These are phyloP conservation scores for Pelosia muscerda DNA, from an alignment of 2,888 invertebrate species.

Conservation along the genomic window DNA sequence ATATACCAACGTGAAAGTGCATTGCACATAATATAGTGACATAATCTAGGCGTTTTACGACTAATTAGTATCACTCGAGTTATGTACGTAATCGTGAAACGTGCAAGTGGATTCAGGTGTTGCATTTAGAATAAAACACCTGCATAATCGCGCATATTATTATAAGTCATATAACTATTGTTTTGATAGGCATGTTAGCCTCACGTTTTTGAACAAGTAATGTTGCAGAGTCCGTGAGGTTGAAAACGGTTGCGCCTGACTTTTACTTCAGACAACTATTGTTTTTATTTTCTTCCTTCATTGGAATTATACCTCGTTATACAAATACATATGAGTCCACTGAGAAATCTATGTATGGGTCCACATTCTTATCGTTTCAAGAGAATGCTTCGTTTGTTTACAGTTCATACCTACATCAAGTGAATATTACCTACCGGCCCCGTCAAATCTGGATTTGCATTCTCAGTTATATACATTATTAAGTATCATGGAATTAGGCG, in stretches of 20 bases:
- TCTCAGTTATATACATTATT: slow-evolving; percentile 27
- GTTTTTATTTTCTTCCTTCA: slow-evolving; percentile 14
- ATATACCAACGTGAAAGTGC: slow-evolving; percentile 25
- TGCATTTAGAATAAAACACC: slow-evolving; percentile 18
- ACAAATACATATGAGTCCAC: slow-evolving; percentile 31
- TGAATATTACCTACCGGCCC: slow-evolving; percentile 1
- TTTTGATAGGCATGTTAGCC: slow-evolving; percentile 6
- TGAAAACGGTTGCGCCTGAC: neutral
- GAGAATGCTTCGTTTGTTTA: slow-evolving; percentile 58
- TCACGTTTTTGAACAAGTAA: slow-evolving; percentile 4
- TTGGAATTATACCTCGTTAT: slow-evolving; percentile 34
- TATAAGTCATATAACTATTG: slow-evolving; percentile 6
- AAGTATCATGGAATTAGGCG: slow-evolving; percentile 56
- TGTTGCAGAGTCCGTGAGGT: neutral
- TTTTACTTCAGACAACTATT: neutral
- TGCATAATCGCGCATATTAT: slow-evolving; percentile 11
- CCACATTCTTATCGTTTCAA: slow-evolving; percentile 59
- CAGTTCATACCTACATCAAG: slow-evolving; percentile 36
- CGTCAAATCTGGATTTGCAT: slow-evolving; percentile 20
- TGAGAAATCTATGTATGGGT: too few relatives aligned
- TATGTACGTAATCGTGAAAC: slow-evolving; percentile 36
- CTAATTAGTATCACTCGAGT: slow-evolving; percentile 32
- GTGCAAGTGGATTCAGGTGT: slow-evolving; percentile 17
- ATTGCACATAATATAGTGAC: slow-evolving; percentile 33
- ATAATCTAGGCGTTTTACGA: slow-evolving; percentile 33